Percentiles rank a stretch among this genome's conserved stretches.
Conservation (phyloP, 1,140 invertebrate species). For the Periplaneta americana region DNA sequence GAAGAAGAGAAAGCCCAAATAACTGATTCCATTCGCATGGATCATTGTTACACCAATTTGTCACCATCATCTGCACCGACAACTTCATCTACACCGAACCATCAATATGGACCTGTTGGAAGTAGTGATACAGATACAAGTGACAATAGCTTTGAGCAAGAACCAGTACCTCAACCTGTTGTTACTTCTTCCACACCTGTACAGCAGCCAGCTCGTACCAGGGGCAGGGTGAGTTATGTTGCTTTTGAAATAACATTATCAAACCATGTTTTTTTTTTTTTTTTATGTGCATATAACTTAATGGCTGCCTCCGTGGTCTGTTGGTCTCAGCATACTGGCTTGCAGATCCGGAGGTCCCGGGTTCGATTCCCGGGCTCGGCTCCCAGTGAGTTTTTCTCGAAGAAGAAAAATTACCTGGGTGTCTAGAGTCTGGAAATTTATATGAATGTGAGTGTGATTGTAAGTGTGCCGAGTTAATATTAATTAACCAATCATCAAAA, state of each 20-base stretch:
- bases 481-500: too few species aligned
- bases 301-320: too few species aligned
- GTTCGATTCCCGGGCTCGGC: too few species aligned
- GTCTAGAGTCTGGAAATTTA: too few species aligned
- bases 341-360: too few species aligned
- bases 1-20: constrained; percentile 34
- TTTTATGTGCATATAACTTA: too few species aligned
- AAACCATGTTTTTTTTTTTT: too few species aligned
- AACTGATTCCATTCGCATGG: constrained; percentile 36
- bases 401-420: too few species aligned
- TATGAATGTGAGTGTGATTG: too few species aligned
- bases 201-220: not conserved
- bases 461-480: too few species aligned
- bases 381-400: too few species aligned
- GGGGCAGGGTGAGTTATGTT: not conserved
- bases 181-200: not conserved
- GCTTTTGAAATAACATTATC: not conserved
- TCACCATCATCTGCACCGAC: constrained; percentile 27
- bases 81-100: constrained; percentile 29
- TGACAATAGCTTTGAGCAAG: constrained; percentile 15
- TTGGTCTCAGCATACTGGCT: too few species aligned
- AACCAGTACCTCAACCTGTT: constrained; percentile 19
- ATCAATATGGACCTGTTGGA: constrained; percentile 33
- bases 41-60: constrained; percentile 43
- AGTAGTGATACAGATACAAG: constrained; percentile 28